A percentile compares a stretch with the other conserved stretches of the same genome.
Conservation (phyloP, 1,140 invertebrate species). For the Heliconius melpomene region DNA sequence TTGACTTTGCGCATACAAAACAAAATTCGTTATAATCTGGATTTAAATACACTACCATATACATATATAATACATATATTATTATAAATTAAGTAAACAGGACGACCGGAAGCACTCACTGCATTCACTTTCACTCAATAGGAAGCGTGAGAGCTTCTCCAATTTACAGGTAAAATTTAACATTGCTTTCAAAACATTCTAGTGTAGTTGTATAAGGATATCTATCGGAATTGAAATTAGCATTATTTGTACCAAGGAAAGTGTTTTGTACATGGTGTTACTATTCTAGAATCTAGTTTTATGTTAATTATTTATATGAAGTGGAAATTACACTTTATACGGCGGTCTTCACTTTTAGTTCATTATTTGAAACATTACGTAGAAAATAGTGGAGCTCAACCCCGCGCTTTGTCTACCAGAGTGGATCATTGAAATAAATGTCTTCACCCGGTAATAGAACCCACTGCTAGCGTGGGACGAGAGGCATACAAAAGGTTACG, state of each 20-base stretch:
- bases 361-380: no score
- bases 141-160: constrained; percentile 10
- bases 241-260: not conserved
- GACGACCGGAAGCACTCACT: not conserved
- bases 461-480: not conserved
- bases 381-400: no score
- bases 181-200: not conserved
- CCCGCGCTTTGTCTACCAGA: no score
- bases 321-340: not conserved
- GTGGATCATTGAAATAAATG: not conserved
- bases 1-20: not conserved
- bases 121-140: not conserved
- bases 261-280: not conserved
- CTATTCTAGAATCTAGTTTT: not conserved
- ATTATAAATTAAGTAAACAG: not conserved
- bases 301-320: not conserved
- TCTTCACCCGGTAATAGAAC: not conserved
- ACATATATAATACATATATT: not conserved
- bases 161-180: constrained; percentile 12
- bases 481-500: not conserved
- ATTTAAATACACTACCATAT: not conserved
- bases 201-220: not conserved
- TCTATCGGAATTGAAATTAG: not conserved
- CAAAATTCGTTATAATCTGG: not conserved
- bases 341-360: no score